Base-by-base conservation (phyloP, 1,140 invertebrate genomes). In the Trichonephila inaurata region DNA sequence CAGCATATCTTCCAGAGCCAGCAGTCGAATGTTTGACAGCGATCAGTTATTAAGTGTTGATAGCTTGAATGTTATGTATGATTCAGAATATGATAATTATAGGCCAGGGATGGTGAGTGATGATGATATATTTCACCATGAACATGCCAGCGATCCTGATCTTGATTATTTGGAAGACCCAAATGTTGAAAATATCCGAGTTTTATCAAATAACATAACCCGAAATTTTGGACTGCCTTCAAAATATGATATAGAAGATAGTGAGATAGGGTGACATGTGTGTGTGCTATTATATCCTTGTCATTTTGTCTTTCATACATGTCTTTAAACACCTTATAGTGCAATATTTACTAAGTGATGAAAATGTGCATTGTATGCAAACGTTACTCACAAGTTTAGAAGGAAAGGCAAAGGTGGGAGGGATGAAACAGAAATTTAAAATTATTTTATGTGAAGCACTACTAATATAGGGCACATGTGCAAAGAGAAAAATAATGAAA, bases 11-110 rank as follows among this genome's bases (percentile, higher is more conserved):
- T 97, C 97, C 0, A 96, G 98, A 91, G 97, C 98, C 14, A 98
- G 97, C 81, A 98, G 97, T 16, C 96, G 97, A 21, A 96, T 97
- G 28, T 97, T 97, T 94, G 97, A 97, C 95, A 97, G 97, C 5
- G 97, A 97, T 95, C 97, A 97, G 24, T 96, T 97, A 61, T 96
- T 98, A 93, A 97, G 97, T 88, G 95, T 98, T 33, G 98, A 98
- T 95, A 97, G 97, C 19, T 96, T 98, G 82, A 97, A 97, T 95
- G 97, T 97, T 85, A 97, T 98, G 94, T 98, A 98, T 95, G 98
- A 98, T 96, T 98, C 97, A 3, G 98, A 98, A 95, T 98, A 98
- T 95, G 97, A 97, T 95, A 97, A 97, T 95, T 97, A 96, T 91
- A 94, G 95, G 58, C 96, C 96, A 0, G 96, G 95, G 10, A 95